Percentiles rank a stretch among this genome's conserved stretches.
Evolutionary conservation across 1,140 invertebrate species (phyloP).

Genomic region (Nebria ingens): DNA sequence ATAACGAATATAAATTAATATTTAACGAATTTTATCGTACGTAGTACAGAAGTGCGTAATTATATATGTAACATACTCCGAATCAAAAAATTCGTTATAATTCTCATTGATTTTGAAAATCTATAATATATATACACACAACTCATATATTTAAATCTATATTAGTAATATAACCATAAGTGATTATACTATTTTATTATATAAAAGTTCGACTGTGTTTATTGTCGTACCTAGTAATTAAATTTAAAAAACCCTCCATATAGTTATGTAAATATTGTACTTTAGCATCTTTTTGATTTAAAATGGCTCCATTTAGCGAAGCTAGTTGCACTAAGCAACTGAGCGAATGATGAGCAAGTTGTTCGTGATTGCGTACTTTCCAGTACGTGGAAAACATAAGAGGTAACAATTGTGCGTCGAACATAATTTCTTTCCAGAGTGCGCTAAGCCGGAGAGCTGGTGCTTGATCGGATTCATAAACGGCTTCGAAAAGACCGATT

Average conservation of each 20-base stretch:
- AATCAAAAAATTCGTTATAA: too few relatives aligned
- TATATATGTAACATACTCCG: too few relatives aligned
- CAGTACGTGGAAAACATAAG: constrained; percentile 77
- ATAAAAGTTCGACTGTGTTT: constrained; percentile 5
- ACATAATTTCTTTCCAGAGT: constrained; percentile 65
- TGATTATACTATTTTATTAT: too few relatives aligned
- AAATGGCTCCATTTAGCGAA: constrained; percentile 59
- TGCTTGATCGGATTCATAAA: constrained; percentile 54
- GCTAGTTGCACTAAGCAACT: constrained; percentile 73
- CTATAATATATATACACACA: too few relatives aligned
- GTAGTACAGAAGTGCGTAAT: too few relatives aligned
- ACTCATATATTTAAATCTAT: too few relatives aligned
- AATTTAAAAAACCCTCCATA: constrained; percentile 56
- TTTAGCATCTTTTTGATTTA: constrained; percentile 46
- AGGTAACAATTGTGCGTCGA: constrained; percentile 59
- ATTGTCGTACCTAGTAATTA: constrained; percentile 47
- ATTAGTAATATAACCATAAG: too few relatives aligned
- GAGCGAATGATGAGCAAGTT: constrained; percentile 63
- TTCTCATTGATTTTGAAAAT: too few relatives aligned
- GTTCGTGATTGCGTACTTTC: constrained; percentile 63
- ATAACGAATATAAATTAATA: too few relatives aligned
- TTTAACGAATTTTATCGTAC: too few relatives aligned
- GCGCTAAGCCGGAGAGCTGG: constrained; percentile 49
- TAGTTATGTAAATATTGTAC: constrained; percentile 62
- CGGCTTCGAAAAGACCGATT: constrained; percentile 58